Conservation (phyloP, 2,797 vertebrate genomes). For the Eulemur mongoz region DNA sequence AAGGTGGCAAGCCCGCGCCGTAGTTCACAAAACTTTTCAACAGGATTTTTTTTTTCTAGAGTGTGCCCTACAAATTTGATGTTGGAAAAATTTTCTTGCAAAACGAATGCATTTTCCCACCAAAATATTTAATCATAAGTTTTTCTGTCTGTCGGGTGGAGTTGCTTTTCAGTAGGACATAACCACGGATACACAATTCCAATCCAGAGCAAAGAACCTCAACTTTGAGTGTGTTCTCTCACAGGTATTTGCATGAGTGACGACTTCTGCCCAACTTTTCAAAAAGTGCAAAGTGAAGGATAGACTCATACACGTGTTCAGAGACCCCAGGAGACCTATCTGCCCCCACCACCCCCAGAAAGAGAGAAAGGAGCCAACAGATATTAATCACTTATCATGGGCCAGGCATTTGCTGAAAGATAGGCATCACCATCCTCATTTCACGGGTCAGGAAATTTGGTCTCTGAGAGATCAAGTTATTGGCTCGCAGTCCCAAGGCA, state of each 20-base stretch:
- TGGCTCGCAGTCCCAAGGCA: conserved; percentile 14
- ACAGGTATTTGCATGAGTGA: background rate
- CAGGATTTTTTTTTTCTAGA: background rate
- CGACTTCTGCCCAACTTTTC: background rate
- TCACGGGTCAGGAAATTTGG: background rate
- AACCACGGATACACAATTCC: background rate
- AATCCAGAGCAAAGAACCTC: background rate
- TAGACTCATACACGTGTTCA: background rate
- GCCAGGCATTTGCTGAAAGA: conserved; percentile 22
- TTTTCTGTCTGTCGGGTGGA: background rate
- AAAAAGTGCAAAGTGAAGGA: background rate
- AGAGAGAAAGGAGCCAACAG: background rate
- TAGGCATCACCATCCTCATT: background rate
- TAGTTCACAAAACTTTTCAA: background rate
- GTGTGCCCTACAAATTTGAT: background rate
- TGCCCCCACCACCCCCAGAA: background rate
- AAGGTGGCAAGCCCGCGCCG: background rate
- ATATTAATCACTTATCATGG: conserved; percentile 22
- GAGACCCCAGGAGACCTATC: background rate
- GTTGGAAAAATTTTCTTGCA: background rate
- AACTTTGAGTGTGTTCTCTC: background rate
- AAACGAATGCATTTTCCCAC: background rate
- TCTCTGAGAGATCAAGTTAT: conserved; percentile 6
- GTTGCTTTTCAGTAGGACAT: background rate
- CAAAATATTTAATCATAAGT: background rate